A percentile compares a stretch with the other conserved stretches of the same genome.
Conservation (phyloP, 2,113 vertebrate genomes). For the Eleginops maclovinus region DNA sequence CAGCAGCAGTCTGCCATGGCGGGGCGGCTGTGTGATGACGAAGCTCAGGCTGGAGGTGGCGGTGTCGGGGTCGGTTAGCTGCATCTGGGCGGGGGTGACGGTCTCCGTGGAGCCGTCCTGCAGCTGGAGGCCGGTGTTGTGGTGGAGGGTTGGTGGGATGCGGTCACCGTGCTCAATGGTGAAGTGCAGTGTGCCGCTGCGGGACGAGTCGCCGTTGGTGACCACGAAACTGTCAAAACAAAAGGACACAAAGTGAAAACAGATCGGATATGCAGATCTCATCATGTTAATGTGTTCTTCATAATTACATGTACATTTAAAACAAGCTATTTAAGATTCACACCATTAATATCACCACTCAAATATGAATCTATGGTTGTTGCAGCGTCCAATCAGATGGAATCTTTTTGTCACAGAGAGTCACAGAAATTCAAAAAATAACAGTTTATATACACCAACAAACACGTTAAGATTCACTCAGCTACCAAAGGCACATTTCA, state of each 20-base stretch:
- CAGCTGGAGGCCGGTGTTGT: conserved; percentile 74
- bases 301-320: neutral
- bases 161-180: conserved; percentile 72
- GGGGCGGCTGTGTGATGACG: conserved; percentile 72
- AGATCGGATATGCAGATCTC: neutral
- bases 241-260: neutral
- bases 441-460: neutral
- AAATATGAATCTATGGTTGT: neutral
- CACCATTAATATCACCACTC: neutral
- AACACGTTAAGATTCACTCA: no score
- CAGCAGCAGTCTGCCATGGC: conserved; percentile 73
- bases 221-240: conserved; percentile 79
- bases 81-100: conserved; percentile 69
- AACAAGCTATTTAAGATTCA: neutral
- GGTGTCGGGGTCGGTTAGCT: conserved; percentile 80
- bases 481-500: no score
- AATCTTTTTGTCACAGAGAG: neutral
- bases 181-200: conserved; percentile 64
- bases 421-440: neutral
- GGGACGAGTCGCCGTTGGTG: conserved; percentile 78
- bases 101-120: conserved; percentile 59
- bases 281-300: no score
- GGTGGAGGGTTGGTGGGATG: conserved; percentile 71
- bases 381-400: neutral
- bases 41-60: conserved; percentile 69